Conservation (phyloP, 2,113 vertebrate genomes). For the Anolis carolinensis region DNA sequence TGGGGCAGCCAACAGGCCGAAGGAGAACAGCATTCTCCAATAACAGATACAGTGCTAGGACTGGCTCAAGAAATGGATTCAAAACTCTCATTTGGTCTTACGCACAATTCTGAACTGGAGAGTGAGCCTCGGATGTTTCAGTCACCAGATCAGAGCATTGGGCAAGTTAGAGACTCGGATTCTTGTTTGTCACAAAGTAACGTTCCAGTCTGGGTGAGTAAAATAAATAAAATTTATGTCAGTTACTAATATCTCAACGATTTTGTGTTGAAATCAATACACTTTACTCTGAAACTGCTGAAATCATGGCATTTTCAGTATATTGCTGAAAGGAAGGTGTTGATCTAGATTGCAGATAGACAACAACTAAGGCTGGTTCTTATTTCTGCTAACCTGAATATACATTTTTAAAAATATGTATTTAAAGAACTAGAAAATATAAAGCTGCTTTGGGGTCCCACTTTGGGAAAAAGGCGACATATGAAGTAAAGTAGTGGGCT, state of each 20-base stretch:
- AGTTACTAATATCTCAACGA: neutral
- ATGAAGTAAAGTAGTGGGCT: no score
- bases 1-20: neutral
- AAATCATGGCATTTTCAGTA: neutral
- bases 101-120: slow-evolving; percentile 11
- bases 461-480: no score
- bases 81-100: slow-evolving; percentile 2
- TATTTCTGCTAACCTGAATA: no score
- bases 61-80: slow-evolving; percentile 14
- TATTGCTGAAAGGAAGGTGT: neutral
- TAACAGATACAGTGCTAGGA: neutral
- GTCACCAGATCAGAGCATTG: neutral
- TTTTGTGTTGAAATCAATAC: neutral
- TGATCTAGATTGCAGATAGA: neutral
- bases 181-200: slow-evolving; percentile 30
- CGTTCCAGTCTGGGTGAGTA: slow-evolving; percentile 76
- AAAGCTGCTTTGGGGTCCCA: no score
- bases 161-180: slow-evolving; percentile 28
- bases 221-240: neutral
- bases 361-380: no score
- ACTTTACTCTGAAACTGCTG: neutral
- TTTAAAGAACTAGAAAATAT: neutral
- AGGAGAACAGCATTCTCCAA: slow-evolving; percentile 21
- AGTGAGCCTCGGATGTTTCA: slow-evolving; percentile 2
- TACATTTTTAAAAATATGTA: no score